Conservation (phyloP, 53 echinoderm and acorn worm species). For the Temnopleurus reevesii region DNA sequence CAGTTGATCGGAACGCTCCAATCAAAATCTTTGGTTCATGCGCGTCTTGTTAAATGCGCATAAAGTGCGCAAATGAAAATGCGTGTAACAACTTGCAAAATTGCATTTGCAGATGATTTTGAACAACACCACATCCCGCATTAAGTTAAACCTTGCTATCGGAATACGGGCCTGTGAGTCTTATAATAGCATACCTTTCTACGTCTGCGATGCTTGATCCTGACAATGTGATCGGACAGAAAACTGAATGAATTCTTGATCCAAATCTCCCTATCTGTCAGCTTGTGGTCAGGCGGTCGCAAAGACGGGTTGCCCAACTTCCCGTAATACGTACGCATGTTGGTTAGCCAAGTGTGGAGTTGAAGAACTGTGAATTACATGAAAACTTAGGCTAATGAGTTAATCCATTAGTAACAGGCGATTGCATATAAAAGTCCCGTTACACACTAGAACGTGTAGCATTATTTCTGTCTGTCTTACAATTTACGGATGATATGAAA, state of each 20-base stretch:
- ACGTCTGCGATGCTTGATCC: background rate
- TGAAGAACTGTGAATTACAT: slow-evolving; percentile 2
- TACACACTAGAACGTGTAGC: background rate
- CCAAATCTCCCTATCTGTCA: slow-evolving; percentile 34
- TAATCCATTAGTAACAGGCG: no score
- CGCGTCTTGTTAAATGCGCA: no score
- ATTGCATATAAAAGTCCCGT: background rate
- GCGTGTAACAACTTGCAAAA: no score
- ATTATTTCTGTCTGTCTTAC: background rate
- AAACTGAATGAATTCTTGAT: background rate
- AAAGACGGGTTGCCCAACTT: background rate
- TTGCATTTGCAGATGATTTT: no score
- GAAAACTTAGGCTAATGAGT: no score
- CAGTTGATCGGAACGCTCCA: no score
- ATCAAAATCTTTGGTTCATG: no score
- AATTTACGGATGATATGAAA: background rate
- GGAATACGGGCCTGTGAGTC: no score
- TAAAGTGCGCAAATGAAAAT: no score
- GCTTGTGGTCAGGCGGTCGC: background rate
- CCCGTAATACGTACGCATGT: slow-evolving; percentile 37
- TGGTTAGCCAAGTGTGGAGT: background rate
- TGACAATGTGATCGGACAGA: slow-evolving; percentile 15
- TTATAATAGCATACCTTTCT: background rate
- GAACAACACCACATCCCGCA: no score
- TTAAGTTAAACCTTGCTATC: no score